Conservation (phyloP, 1,140 invertebrate genomes). For the Heliothis subflexa region DNA sequence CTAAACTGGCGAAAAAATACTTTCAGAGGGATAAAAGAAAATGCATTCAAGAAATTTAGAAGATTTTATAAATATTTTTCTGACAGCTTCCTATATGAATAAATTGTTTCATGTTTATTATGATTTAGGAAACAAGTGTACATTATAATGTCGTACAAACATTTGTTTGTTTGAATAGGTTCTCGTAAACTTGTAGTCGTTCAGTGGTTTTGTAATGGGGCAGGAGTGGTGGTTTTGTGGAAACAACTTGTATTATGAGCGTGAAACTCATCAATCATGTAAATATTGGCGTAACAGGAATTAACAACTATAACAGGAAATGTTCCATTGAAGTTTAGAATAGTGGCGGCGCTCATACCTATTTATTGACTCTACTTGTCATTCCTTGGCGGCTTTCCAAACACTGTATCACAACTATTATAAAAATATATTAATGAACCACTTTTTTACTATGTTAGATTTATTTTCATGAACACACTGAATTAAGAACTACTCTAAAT, state of each 20-base stretch:
- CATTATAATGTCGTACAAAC: constrained; percentile 19
- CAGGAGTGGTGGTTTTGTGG: not conserved
- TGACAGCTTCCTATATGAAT: not conserved
- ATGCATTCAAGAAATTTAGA: not conserved
- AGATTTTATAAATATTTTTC: constrained; percentile 1
- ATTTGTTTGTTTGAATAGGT: not conserved
- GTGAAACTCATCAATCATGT: constrained; percentile 45
- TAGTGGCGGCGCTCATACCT: constrained; percentile 36
- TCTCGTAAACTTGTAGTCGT: constrained; percentile 8
- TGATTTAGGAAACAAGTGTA: not conserved
- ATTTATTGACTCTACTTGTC: constrained; percentile 51
- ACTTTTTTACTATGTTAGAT: constrained; percentile 24
- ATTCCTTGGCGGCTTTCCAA: constrained; percentile 47
- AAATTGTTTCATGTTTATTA: not conserved
- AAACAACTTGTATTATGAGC: constrained; percentile 28
- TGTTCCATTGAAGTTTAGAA: constrained; percentile 50
- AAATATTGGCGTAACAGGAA: constrained; percentile 47
- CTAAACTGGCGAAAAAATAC: constrained; percentile 16
- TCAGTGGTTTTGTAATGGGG: constrained; percentile 16
- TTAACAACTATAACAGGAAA: constrained; percentile 48
- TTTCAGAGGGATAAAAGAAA: not conserved
- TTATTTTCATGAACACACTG: too few species aligned
- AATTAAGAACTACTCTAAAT: too few species aligned
- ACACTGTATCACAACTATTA: constrained; percentile 45
- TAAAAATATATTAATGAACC: constrained; percentile 47